These are phyloP conservation scores for Blastomussa wellsi DNA, from an alignment of 92 coral and sea anemone genomes.

Conservation along the genomic window DNA sequence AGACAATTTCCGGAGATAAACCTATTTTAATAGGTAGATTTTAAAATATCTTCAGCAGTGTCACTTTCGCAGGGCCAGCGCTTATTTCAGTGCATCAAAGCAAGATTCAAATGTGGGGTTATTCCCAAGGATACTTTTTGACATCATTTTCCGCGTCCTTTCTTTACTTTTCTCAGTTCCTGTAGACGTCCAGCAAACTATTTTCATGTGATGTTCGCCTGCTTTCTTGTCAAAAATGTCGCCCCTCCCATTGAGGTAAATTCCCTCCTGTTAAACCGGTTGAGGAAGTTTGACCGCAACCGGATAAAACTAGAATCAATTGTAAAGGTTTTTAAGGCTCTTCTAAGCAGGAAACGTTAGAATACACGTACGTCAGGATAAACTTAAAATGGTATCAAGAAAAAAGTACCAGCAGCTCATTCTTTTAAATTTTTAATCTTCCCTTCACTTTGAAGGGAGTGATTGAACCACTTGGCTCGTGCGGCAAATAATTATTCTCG, in stretches of 20 bases:
- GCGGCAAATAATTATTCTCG: neutral
- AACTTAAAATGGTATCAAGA: neutral
- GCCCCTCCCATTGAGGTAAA: neutral
- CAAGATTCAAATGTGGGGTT: neutral
- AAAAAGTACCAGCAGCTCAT: too few relatives aligned
- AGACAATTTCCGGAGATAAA: too few relatives aligned
- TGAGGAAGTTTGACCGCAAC: neutral
- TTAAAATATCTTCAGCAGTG: neutral
- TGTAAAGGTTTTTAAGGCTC: too few relatives aligned
- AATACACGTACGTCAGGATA: neutral
- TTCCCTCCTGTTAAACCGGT: neutral
- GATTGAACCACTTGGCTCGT: neutral
- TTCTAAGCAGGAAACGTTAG: neutral
- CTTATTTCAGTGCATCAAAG: neutral
- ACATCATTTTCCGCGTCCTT: neutral
- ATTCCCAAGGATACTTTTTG: neutral
- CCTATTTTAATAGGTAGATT: too few relatives aligned
- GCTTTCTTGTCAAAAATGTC: neutral
- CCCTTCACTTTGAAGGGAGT: neutral
- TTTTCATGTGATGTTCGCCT: neutral
- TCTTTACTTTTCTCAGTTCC: neutral
- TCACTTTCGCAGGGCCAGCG: neutral
- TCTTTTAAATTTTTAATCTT: neutral
- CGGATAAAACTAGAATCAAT: neutral
- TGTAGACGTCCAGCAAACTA: neutral